A percentile compares a stretch with the other conserved stretches of the same genome.
Conservation (phyloP, 2,797 vertebrate species). For the Falco naumanni region DNA sequence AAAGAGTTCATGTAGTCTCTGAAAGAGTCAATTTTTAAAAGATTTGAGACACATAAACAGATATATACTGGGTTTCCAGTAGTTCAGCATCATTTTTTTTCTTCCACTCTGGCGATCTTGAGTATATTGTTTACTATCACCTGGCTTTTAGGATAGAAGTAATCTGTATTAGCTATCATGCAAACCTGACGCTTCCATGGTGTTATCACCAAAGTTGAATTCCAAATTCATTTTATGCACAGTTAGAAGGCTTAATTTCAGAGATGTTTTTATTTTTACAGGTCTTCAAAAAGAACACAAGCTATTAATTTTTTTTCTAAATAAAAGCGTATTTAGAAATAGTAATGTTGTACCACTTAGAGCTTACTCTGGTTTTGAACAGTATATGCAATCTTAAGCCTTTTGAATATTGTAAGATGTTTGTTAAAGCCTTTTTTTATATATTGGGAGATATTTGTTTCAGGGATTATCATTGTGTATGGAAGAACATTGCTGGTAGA, state of each 20-base stretch:
- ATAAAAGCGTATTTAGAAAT: not conserved
- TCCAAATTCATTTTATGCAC: not conserved
- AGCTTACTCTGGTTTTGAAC: not conserved
- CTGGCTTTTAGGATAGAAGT: not conserved
- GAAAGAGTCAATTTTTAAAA: not conserved
- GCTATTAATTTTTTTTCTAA: not conserved
- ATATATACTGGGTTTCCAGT: not conserved
- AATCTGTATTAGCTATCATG: not conserved
- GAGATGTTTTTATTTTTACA: not conserved
- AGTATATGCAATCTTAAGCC: not conserved
- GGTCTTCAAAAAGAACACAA: not conserved
- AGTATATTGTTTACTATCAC: not conserved
- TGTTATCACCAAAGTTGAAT: not conserved
- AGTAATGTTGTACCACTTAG: not conserved
- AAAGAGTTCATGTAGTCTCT: not conserved
- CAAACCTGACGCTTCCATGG: not conserved
- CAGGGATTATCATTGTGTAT: not conserved
- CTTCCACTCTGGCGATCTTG: not conserved
- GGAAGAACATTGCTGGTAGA: not conserved
- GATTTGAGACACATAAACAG: not conserved
- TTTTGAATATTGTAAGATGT: not conserved
- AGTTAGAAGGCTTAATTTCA: not conserved
- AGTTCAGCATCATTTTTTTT: not conserved
- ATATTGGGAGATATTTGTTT: not conserved
- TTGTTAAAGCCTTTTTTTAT: not conserved